Percentiles rank a stretch among this genome's conserved stretches.
phyloP scores from a whole-genome alignment of 2,888 invertebrate genomes.

The Furcula furcula region DNA sequence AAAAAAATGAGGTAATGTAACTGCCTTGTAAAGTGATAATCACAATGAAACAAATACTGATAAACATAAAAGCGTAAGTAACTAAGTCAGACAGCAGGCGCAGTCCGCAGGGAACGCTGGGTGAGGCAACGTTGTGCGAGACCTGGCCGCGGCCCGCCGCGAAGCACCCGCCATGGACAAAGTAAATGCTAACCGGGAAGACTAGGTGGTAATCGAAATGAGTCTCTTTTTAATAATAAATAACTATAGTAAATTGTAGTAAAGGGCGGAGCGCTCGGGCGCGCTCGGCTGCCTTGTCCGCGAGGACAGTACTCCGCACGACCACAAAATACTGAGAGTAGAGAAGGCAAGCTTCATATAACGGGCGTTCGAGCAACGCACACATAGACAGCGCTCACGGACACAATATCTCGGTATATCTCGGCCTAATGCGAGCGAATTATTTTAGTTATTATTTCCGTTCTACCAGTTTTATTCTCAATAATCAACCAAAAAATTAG shows the following conservation, averaged over 20 bases:
- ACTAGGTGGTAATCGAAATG: constrained; percentile 12
- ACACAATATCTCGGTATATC: too few species aligned
- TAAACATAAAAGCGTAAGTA: constrained; percentile 59
- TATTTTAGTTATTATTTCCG: too few species aligned
- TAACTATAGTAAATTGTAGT: constrained; percentile 1
- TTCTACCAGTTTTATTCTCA: too few species aligned
- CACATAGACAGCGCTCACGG: too few species aligned
- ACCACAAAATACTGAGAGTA: too few species aligned
- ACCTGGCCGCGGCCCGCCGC: constrained; percentile 39
- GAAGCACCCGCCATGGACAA: constrained; percentile 13
- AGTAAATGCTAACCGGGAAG: constrained; percentile 17
- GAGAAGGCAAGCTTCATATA: too few species aligned
- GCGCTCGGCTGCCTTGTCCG: constrained; percentile 38
- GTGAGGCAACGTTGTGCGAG: constrained; percentile 77
- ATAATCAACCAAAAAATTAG: too few species aligned
- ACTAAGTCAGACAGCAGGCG: constrained; percentile 26
- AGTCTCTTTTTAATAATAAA: constrained; percentile 1
- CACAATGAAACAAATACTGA: constrained; percentile 77
- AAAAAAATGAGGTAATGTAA: constrained; percentile 73
- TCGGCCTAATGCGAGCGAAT: too few species aligned
- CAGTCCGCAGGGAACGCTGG: constrained; percentile 58
- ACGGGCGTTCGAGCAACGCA: too few species aligned
- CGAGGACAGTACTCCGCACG: constrained; percentile 10
- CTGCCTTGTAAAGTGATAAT: constrained; percentile 73
- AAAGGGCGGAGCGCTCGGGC: constrained; percentile 8